Percentiles rank a stretch among this genome's conserved stretches.
Evolutionary conservation across 2,113 vertebrate species (phyloP).

Genomic region (Thunnus maccoyii): DNA sequence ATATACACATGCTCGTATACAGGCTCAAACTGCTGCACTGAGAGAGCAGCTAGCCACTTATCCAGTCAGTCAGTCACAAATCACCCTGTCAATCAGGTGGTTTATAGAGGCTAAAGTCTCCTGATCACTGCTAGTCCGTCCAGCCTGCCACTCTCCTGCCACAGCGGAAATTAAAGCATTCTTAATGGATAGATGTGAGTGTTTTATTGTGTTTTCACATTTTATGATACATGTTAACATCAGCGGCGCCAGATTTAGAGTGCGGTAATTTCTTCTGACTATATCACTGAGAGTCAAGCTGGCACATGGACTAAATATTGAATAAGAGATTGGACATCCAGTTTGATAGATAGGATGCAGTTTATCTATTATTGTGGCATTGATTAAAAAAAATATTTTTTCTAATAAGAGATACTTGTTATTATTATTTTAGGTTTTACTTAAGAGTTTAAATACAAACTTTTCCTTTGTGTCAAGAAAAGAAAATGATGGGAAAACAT

Average conservation of each 20-base stretch:
- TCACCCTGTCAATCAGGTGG: slow-evolving; percentile 78
- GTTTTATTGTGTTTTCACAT: slow-evolving; percentile 78
- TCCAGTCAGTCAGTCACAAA: slow-evolving; percentile 80
- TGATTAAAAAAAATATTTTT: slow-evolving; percentile 49
- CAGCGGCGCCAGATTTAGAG: slow-evolving; percentile 50
- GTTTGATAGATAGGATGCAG: slow-evolving; percentile 57
- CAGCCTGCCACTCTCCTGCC: slow-evolving; percentile 72
- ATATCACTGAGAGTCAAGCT: slow-evolving; percentile 68
- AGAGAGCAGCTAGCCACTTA: slow-evolving; percentile 69
- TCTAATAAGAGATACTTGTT: slow-evolving; percentile 34
- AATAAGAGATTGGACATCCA: slow-evolving; percentile 58
- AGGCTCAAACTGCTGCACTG: slow-evolving; percentile 46
- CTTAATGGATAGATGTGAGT: slow-evolving; percentile 71
- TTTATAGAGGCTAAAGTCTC: slow-evolving; percentile 75
- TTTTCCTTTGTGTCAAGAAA: slow-evolving; percentile 4
- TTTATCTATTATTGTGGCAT: slow-evolving; percentile 44
- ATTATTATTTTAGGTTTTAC: slow-evolving; percentile 24
- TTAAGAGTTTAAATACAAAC: slow-evolving; percentile 8
- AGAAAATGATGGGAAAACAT: not conserved
- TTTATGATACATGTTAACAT: slow-evolving; percentile 79
- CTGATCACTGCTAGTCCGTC: slow-evolving; percentile 66
- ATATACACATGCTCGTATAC: slow-evolving; percentile 27
- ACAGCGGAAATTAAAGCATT: slow-evolving; percentile 70
- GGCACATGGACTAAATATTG: slow-evolving; percentile 45
- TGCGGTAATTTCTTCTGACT: slow-evolving; percentile 67